These are phyloP conservation scores for Hyles lineata DNA, from an alignment of 2,888 invertebrate genomes.

Conservation along the genomic window DNA sequence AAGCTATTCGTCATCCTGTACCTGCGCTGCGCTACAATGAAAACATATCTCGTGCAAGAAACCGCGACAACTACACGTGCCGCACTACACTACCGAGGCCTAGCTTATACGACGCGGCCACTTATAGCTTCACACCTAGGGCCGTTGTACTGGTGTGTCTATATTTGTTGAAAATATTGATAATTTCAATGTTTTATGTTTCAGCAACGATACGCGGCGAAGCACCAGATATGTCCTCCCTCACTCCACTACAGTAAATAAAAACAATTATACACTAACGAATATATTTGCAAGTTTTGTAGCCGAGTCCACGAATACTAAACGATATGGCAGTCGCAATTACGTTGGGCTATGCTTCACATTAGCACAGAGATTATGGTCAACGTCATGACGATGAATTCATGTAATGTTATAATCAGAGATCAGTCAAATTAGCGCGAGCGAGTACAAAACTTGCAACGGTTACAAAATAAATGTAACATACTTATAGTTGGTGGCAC, in stretches of 20 bases:
- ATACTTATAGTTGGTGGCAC: conserved; percentile 23
- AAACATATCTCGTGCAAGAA: too few species aligned
- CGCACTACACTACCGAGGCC: too few species aligned
- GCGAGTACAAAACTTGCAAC: conserved; percentile 15
- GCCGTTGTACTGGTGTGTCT: conserved; percentile 49
- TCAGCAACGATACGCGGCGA: too few species aligned
- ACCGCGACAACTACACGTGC: too few species aligned
- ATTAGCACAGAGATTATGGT: too few species aligned
- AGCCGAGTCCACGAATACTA: not conserved
- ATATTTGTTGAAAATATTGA: too few species aligned
- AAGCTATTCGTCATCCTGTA: too few species aligned
- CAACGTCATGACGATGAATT: too few species aligned
- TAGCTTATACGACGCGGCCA: too few species aligned
- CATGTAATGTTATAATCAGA: not conserved
- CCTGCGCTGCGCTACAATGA: too few species aligned
- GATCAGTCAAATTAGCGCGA: not conserved
- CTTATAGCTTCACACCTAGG: conserved; percentile 48
- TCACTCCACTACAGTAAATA: not conserved
- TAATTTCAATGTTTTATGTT: too few species aligned
- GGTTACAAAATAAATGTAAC: conserved; percentile 2
- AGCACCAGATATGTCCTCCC: conserved; percentile 4
- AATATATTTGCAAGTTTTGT: not conserved
- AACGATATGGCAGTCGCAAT: not conserved
- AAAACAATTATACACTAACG: not conserved
- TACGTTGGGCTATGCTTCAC: too few species aligned